Evolutionary conservation across 2,797 vertebrate genomes (phyloP).

Genomic region (Ptychobarbus kaznakovi): DNA sequence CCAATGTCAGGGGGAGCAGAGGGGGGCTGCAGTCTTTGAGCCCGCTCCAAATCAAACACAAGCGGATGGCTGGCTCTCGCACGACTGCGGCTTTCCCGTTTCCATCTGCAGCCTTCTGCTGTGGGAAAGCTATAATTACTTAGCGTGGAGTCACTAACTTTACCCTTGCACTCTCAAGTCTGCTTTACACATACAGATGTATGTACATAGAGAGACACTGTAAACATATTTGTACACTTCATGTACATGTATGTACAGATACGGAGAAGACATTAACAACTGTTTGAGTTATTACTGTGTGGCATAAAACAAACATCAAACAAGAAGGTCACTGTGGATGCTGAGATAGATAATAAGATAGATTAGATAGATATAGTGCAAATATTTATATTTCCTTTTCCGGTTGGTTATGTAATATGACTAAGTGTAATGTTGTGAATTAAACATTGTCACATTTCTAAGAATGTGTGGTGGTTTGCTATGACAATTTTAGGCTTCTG

Average conservation of each 20-base stretch:
- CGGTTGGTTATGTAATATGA: neutral
- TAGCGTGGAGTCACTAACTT: conserved; percentile 42
- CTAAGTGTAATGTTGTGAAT: neutral
- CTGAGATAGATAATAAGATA: neutral
- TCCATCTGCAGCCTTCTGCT: conserved; percentile 53
- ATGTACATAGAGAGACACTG: neutral
- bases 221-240: neutral
- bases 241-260: neutral
- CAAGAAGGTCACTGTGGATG: neutral
- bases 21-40: conserved; percentile 47
- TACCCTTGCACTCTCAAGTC: conserved; percentile 22
- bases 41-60: conserved; percentile 60
- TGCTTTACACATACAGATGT: conserved; percentile 13
- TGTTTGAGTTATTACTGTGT: neutral
- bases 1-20: conserved; percentile 30
- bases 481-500: neutral
- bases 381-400: neutral
- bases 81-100: conserved; percentile 52
- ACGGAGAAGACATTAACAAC: neutral
- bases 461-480: neutral
- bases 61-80: conserved; percentile 38
- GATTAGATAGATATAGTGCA: neutral
- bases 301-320: neutral
- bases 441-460: conserved; percentile 10
- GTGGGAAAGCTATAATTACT: conserved; percentile 59